Evolutionary conservation across 1,140 invertebrate genomes (phyloP).

Genomic region (Bombyx mori): DNA sequence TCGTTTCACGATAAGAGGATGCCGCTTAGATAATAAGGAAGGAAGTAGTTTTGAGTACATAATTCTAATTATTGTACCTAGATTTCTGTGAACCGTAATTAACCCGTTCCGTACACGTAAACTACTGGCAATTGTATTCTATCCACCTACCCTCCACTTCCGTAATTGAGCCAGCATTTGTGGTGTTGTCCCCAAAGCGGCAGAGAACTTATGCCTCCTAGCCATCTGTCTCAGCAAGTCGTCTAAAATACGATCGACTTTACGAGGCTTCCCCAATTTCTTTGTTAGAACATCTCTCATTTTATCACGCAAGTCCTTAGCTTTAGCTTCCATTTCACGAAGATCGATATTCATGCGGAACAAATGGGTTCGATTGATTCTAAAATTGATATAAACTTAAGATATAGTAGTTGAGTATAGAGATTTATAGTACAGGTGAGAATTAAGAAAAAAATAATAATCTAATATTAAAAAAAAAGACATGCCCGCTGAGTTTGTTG

Average conservation of each 20-base stretch:
- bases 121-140: no score
- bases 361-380: slow-evolving; percentile 53
- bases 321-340: slow-evolving; percentile 42
- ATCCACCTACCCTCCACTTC: slow-evolving; percentile 32
- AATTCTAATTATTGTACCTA: no score
- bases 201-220: slow-evolving; percentile 41
- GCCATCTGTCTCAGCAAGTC: slow-evolving; percentile 52
- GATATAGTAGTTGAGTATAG: no score
- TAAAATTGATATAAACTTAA: slow-evolving; percentile 9
- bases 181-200: slow-evolving; percentile 28
- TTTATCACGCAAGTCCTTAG: slow-evolving; percentile 36
- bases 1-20: no score
- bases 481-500: no score
- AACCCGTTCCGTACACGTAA: no score
- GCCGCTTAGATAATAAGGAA: no score
- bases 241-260: slow-evolving; percentile 47
- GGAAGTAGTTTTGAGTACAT: no score
- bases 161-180: slow-evolving; percentile 35
- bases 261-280: slow-evolving; percentile 46
- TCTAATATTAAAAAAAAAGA: no score
- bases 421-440: no score
- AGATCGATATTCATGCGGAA: slow-evolving; percentile 62
- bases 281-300: slow-evolving; percentile 52
- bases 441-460: no score
- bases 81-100: no score